Conservation (phyloP, 2,113 vertebrate genomes). For the human (Homo sapiens) region GRCh38 chr7:35707501-35708000, state of each 20-base stretch:
- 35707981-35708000: neutral
- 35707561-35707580: slow-evolving; percentile 1
- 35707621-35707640: neutral
- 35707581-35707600: neutral
- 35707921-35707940: neutral
- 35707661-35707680: neutral
- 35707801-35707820: neutral
- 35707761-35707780: neutral
- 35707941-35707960: neutral
- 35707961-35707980: neutral
- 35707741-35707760: neutral
- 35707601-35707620: neutral
- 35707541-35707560: neutral
- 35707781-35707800: neutral
- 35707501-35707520: neutral
- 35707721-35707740: neutral
- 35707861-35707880: neutral
- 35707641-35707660: neutral
- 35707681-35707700: neutral
- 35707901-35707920: neutral
- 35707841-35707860: neutral
- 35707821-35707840: neutral
- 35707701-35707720: neutral
- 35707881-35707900: neutral
- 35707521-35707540: neutral